Base-by-base conservation (phyloP, 2,113 vertebrate species). In the Dicaeum eximium region DNA sequence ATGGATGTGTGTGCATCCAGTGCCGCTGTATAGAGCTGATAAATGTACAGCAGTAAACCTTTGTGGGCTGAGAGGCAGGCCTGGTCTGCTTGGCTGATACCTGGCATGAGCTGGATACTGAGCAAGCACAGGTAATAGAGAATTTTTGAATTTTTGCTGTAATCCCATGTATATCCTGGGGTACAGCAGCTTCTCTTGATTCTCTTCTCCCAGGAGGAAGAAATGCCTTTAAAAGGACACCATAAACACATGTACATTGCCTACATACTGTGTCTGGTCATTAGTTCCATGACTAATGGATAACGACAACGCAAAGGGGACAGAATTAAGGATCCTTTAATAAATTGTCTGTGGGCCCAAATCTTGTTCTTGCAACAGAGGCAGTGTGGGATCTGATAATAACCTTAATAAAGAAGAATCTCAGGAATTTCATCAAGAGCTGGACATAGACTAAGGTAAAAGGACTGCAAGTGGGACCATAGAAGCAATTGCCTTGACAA, bases 61-160 rank as follows among this genome's bases (percentile, higher is more conserved):
- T 37, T 9, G 15, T 17, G 33, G 74, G 65, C 23, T 65, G 60
- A 77, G 45, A 16, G 33, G 31, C 37, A n/a, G n/a, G 54, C 31
- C 44, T 33, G 4, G 22, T 53, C 50, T 84, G 60, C 56, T 66
- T 62, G 42, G n/a, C 27, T 48, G 42, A 19, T 48, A 33, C 10
- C 31, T 66, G 37, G 15, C 0, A 0, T 44, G 56, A 3, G 1
- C 0, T 65, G 38, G 27, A 17, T 56, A 42, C 51, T 62, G 35
- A 60, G 7, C 45, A 71, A 74, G 64, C 13, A 53, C 38, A 30
- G 18, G 13, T 45, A 40, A 27, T 5, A 33, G n/a, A 20, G 27
- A 70, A 30, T 15, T 62, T 62, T 23, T 73, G n/a, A 48, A 47
- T 73, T 94, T 61, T 54, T 82, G 15, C 72, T 71, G 38, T 30